Percentiles rank a stretch among this genome's conserved stretches.
Evolutionary conservation across 2,888 invertebrate species (phyloP).

Genomic region (Diachrysia chrysitis): DNA sequence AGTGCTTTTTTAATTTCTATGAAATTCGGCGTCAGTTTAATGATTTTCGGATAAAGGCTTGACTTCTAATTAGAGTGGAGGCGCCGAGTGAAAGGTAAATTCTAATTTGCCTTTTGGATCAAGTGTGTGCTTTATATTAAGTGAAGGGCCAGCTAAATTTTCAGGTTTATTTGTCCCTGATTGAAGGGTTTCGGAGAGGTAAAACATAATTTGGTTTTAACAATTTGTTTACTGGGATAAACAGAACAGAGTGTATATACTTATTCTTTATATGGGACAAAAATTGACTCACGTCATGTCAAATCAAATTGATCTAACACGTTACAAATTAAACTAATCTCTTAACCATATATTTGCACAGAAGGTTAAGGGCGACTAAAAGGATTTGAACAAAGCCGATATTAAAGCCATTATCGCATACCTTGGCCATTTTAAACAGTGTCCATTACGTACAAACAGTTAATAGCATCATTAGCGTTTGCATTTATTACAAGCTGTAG

Average conservation of each 20-base stretch:
- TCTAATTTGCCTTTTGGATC: slow-evolving; percentile 27
- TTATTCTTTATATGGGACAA: too few relatives aligned
- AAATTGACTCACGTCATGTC: too few relatives aligned
- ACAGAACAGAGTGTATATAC: not conserved
- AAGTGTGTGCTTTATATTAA: slow-evolving; percentile 45
- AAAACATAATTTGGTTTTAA: not conserved
- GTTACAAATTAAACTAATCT: too few relatives aligned
- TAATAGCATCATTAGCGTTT: too few relatives aligned
- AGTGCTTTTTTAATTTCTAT: slow-evolving; percentile 17
- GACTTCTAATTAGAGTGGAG: slow-evolving; percentile 29
- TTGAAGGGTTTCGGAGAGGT: not conserved
- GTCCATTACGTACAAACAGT: too few relatives aligned
- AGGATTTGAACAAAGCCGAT: too few relatives aligned
- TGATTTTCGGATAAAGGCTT: slow-evolving; percentile 3
- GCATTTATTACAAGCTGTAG: not conserved
- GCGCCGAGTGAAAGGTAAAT: slow-evolving; percentile 6
- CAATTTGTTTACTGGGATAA: too few relatives aligned
- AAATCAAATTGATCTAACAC: too few relatives aligned
- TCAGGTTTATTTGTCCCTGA: not conserved
- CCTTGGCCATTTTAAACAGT: too few relatives aligned
- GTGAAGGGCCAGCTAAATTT: slow-evolving; percentile 14
- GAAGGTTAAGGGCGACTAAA: too few relatives aligned
- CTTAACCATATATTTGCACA: too few relatives aligned
- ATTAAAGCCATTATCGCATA: too few relatives aligned
- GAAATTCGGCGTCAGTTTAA: slow-evolving; percentile 22